These are phyloP conservation scores for Psammodynastes pulverulentus DNA, from an alignment of 2,113 vertebrate species.

Conservation along the genomic window DNA sequence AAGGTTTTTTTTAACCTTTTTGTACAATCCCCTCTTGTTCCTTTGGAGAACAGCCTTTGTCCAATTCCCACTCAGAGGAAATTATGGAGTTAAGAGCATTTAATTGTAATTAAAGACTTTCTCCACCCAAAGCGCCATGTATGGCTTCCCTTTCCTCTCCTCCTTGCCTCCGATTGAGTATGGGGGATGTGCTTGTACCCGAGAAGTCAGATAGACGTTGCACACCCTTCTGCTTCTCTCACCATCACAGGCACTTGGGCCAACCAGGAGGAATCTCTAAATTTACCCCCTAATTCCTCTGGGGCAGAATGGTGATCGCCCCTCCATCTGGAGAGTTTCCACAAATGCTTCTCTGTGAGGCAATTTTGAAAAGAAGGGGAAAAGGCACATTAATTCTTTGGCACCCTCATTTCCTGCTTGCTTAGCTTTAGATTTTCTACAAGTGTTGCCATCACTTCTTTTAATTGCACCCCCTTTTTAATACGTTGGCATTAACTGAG, in stretches of 20 bases:
- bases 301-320: too few species aligned
- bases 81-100: conserved; percentile 9
- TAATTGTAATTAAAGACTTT: not conserved
- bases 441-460: not conserved
- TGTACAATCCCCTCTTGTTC: conserved; percentile 2
- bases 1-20: not conserved
- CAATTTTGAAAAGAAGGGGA: not conserved
- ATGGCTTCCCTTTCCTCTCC: not conserved
- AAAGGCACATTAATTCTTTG: not conserved
- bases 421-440: not conserved
- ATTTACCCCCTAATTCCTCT: not conserved
- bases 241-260: not conserved
- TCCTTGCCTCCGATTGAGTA: not conserved
- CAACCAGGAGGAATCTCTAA: not conserved
- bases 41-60: not conserved
- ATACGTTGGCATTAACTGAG: not conserved
- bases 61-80: conserved; percentile 6
- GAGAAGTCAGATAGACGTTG: too few species aligned
- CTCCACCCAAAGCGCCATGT: not conserved
- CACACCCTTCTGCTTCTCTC: not conserved
- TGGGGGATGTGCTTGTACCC: not conserved
- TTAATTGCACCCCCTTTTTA: not conserved
- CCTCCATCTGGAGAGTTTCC: not conserved
- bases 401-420: not conserved
- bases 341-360: not conserved